These are phyloP conservation scores for Larimichthys crocea DNA, from an alignment of 2,113 vertebrate genomes.

Conservation along the genomic window DNA sequence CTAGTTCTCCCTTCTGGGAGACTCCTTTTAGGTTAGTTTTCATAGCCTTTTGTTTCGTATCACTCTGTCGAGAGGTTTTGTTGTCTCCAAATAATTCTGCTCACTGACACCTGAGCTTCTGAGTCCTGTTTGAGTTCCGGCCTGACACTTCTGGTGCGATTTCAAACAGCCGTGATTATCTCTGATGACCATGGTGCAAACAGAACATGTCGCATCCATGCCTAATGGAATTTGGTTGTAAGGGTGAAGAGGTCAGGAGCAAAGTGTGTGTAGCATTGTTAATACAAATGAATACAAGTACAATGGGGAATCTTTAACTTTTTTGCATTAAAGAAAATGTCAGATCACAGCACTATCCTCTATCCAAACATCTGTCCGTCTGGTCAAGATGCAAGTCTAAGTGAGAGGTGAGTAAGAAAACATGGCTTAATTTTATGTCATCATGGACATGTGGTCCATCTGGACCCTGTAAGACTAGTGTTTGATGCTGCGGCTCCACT, in stretches of 20 bases:
- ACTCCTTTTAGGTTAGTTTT: too few relatives aligned
- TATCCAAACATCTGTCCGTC: background rate
- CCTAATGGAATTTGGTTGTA: too few relatives aligned
- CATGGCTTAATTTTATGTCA: conserved; percentile 24
- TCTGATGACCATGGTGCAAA: too few relatives aligned
- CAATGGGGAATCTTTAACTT: background rate
- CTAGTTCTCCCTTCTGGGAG: too few relatives aligned
- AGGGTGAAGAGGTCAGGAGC: background rate
- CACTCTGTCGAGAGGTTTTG: too few relatives aligned
- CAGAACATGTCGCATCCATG: too few relatives aligned
- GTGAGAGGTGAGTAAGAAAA: conserved; percentile 10
- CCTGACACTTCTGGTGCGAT: too few relatives aligned
- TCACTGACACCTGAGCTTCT: too few relatives aligned
- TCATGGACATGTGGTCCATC: conserved; percentile 58
- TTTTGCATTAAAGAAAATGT: background rate
- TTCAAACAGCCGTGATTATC: too few relatives aligned
- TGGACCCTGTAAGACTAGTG: conserved; percentile 44
- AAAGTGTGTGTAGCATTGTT: background rate
- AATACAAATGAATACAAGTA: background rate
- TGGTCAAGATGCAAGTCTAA: background rate
- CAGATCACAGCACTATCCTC: background rate
- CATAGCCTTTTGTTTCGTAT: too few relatives aligned
- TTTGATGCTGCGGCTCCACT: conserved; percentile 48
- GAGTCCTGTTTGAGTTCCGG: too few relatives aligned
- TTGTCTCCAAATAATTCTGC: too few relatives aligned